A percentile compares a stretch with the other conserved stretches of the same genome.
Evolutionary conservation across 2,888 invertebrate species (phyloP).

Genomic region (Venusia cambrica): DNA sequence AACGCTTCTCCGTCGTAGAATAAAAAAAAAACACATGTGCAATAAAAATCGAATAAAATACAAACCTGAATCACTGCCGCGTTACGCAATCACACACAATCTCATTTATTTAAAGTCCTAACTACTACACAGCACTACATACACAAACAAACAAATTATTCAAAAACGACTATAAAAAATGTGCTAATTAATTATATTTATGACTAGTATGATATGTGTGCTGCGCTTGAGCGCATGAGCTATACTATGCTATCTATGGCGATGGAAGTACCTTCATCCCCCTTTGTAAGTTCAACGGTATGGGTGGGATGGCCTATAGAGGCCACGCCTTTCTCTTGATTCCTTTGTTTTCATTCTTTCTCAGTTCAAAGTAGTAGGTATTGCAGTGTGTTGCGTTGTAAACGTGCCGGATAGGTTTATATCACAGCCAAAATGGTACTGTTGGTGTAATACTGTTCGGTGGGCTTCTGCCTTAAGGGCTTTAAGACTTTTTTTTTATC

Average conservation of each 20-base stretch:
- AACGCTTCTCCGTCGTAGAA: too few species aligned
- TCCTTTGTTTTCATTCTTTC: slow-evolving; percentile 1
- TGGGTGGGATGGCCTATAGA: slow-evolving; percentile 31
- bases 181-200: slow-evolving; percentile 8
- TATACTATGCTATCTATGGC: slow-evolving; percentile 45
- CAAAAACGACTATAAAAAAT: too few species aligned
- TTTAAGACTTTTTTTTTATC: too few species aligned
- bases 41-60: too few species aligned
- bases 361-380: slow-evolving; percentile 12
- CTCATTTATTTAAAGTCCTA: too few species aligned
- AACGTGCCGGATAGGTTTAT: too few species aligned
- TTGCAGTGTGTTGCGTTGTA: slow-evolving; percentile 1
- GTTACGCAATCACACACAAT: too few species aligned
- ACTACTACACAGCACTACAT: slow-evolving; percentile 10
- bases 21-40: too few species aligned
- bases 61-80: too few species aligned
- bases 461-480: too few species aligned
- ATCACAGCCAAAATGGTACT: too few species aligned
- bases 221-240: slow-evolving; percentile 18
- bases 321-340: slow-evolving; percentile 47
- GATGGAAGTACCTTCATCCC: slow-evolving; percentile 29
- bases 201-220: slow-evolving; percentile 22
- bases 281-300: slow-evolving; percentile 37
- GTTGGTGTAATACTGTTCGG: too few species aligned
- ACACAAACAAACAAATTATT: neutral